These are phyloP conservation scores for Aphodius sticticus DNA, from an alignment of 2,888 invertebrate species.

Conservation along the genomic window DNA sequence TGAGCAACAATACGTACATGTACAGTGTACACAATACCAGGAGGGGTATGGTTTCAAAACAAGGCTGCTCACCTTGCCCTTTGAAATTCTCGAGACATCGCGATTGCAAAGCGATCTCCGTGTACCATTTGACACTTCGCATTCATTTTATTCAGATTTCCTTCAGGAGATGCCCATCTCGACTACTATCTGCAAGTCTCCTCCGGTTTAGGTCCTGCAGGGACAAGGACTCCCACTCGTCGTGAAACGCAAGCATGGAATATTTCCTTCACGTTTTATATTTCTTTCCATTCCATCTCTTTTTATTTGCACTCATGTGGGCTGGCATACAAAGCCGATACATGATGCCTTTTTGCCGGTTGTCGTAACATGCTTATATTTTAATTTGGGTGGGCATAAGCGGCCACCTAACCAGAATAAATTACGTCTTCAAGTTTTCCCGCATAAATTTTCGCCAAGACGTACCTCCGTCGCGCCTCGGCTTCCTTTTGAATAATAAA, in stretches of 20 bases:
- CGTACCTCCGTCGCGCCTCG: background rate
- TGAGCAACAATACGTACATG: background rate
- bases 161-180: background rate
- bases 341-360: background rate
- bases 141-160: background rate
- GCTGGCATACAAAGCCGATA: background rate
- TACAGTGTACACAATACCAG: background rate
- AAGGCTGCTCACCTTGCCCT: background rate
- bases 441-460: background rate
- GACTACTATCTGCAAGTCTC: background rate
- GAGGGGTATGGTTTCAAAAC: background rate
- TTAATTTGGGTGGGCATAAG: background rate
- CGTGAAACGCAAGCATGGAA: background rate
- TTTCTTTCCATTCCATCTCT: background rate
- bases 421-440: background rate
- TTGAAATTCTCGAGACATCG: background rate
- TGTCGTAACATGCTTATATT: background rate
- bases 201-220: background rate
- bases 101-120: slow-evolving; percentile 4
- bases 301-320: background rate
- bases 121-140: background rate
- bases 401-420: background rate
- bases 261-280: background rate
- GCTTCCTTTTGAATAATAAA: background rate
- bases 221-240: background rate